These are phyloP conservation scores for Actinemys pallida DNA, from an alignment of 2,113 vertebrate genomes.

Conservation along the genomic window DNA sequence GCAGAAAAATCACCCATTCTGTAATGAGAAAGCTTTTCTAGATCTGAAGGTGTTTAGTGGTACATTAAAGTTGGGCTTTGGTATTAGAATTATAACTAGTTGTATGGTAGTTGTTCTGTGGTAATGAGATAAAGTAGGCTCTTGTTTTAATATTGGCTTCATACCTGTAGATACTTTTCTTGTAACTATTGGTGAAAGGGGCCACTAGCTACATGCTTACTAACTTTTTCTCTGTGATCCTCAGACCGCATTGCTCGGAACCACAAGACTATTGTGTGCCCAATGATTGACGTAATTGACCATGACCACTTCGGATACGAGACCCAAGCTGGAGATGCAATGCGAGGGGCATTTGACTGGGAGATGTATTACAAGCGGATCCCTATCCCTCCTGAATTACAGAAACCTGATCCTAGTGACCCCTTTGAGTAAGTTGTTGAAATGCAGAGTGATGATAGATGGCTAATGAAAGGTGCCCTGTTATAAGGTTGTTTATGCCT, in stretches of 20 bases:
- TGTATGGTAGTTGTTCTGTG: background rate
- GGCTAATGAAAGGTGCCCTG: background rate
- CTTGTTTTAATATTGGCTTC: background rate
- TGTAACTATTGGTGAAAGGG: background rate
- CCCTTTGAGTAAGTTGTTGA: constrained; percentile 92
- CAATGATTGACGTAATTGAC: constrained; percentile 98
- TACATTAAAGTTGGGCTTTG: background rate
- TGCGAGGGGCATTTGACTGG: constrained; percentile 98
- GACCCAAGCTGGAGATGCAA: constrained; percentile 95
- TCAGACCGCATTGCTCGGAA: constrained; percentile 96
- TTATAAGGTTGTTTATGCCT: constrained; percentile 20
- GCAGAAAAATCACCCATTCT: background rate
- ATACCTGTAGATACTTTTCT: background rate
- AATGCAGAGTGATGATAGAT: background rate
- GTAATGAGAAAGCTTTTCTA: background rate
- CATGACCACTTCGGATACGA: constrained; percentile 97
- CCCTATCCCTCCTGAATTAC: constrained; percentile 92
- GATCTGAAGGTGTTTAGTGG: background rate
- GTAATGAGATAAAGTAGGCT: background rate
- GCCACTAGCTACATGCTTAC: background rate
- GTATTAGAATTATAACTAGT: background rate
- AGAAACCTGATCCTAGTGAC: constrained; percentile 92
- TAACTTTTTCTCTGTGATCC: constrained; percentile 48
- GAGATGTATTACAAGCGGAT: constrained; percentile 99
- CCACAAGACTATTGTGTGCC: constrained; percentile 95